Base-by-base conservation (phyloP, 2,797 vertebrate species). In the Macroramphosus scolopax region DNA sequence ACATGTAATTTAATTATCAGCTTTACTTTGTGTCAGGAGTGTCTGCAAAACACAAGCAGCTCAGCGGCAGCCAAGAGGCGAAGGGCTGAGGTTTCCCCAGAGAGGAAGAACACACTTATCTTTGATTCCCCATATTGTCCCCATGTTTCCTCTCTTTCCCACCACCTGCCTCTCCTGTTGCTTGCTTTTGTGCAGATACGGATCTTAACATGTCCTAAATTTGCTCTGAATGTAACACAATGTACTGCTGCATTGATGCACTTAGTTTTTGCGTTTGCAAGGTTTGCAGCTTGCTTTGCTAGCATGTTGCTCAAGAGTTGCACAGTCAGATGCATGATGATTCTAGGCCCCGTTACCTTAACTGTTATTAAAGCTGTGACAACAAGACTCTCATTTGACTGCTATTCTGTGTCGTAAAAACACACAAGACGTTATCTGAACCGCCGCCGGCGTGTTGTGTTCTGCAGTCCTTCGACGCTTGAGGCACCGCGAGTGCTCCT, bases 1-100 rank as follows among this genome's bases (percentile, higher is more conserved):
- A 82, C 81, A 58, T 85, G 86, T 90, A 81, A 90, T 88, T 89
- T 87, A 85, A 89, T 91, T 89, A 89, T 87, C 89, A 81, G 82
- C 86, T 78, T 78, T 81, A 78, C 83, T 87, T 88, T 86, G 77
- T 88, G 86, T 88, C 87, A 83, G 76, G 80, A 81, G 73, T 74
- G 82, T 79, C 81, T 84, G 76, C 72, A 72, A 72, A 85, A 78
- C 77, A 73, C 56, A 68, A 67, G 35, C 5, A 30, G 26, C 67
- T 67, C 64, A 33, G 63, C 64, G 14, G 68, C 68, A 46, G 81
- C 82, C 79, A 83, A 76, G 73, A 77, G 78, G 60, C 68, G 51
- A 68, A 51, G 68, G 63, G 43, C 65, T 70, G 64, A 48, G 56
- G 73, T 81, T 81, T 68, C 82, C 81, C 78, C 24, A n/a, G 68